These are phyloP conservation scores for Aleiodes testaceus DNA, from an alignment of 2,888 invertebrate species.

Conservation along the genomic window DNA sequence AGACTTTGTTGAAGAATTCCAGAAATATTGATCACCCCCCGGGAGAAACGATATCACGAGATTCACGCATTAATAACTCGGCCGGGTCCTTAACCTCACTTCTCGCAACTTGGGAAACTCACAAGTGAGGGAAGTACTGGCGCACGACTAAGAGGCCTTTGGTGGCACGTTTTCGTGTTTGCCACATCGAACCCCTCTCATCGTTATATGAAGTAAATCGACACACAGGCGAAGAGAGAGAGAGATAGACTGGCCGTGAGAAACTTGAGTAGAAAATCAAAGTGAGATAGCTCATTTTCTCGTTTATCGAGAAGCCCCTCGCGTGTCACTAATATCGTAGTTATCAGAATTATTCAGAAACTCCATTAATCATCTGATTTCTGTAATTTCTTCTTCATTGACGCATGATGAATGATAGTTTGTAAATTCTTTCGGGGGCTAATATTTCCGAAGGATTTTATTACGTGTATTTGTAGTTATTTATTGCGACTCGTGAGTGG, in stretches of 20 bases:
- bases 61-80: conserved; percentile 66
- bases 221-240: background rate
- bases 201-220: conserved; percentile 21
- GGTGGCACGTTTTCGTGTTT: conserved; percentile 15
- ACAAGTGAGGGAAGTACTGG: background rate
- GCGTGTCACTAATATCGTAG: conserved; percentile 18
- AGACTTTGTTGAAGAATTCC: background rate
- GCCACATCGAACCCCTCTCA: conserved; percentile 20
- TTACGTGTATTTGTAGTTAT: conserved; percentile 47
- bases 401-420: conserved; percentile 3
- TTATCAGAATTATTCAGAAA: background rate
- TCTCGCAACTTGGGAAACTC: conserved; percentile 14
- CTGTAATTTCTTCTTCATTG: background rate
- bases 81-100: conserved; percentile 58
- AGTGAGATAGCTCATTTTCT: conserved; percentile 12
- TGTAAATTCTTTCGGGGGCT: no score
- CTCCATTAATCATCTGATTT: conserved; percentile 11
- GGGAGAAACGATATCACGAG: conserved; percentile 57
- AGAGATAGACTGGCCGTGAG: background rate
- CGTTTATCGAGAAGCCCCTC: conserved; percentile 13
- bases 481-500: conserved; percentile 54
- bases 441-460: background rate
- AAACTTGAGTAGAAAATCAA: conserved; percentile 6
- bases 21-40: conserved; percentile 6
- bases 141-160: conserved; percentile 13